Evolutionary conservation across 2,888 invertebrate genomes (phyloP), one percentile per base, ranked within the genome.

Genomic region (Scaptomyza flava): DNA sequence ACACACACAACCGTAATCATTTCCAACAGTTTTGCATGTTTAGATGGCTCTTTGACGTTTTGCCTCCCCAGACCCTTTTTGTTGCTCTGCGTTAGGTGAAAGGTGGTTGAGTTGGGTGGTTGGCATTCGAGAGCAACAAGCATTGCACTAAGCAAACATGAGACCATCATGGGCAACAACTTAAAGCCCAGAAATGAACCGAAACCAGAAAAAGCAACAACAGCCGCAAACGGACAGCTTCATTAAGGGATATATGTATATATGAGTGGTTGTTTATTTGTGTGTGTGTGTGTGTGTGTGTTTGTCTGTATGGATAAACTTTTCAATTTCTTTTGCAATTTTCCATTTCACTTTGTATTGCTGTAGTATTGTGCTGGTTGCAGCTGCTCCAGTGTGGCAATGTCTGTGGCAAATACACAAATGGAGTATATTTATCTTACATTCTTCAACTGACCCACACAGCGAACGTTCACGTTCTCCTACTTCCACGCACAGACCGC

Each of bases 361-460:
- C 65, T 42, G 41, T 47, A 53, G 23, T 59, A 48, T 57, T 20
- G 17, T 36, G 45, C 46, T 41, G 34, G 41, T n/a, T 31, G 14
- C 47, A 41, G 56, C 61, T 57, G 33, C 43, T 69, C 64, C 42
- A 50, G n/a, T 57, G 64, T 57, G 68, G 68, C 63, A 42, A 73
- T 50, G 64, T 54, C 54, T 64, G 60, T 52, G 60, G 67, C 54
- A 60, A 60, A 54, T 58, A 61, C 68, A 72, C 53, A 64, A 77
- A 62, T 72, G 50, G 41, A 41, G 72, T 65, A 63, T 83, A 81
- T 82, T 79, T 86, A 83, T 83, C 77, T 69, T 57, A 63, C 76
- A 77, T 80, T 85, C 78, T 71, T 78, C 85, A 82, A 77, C 79
- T 81, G 82, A 81, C 79, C 75, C 78, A 69, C 43, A 58, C 75